These are phyloP conservation scores for Ceratoteleas bidentatus DNA, from an alignment of 1,140 invertebrate genomes.

Conservation along the genomic window DNA sequence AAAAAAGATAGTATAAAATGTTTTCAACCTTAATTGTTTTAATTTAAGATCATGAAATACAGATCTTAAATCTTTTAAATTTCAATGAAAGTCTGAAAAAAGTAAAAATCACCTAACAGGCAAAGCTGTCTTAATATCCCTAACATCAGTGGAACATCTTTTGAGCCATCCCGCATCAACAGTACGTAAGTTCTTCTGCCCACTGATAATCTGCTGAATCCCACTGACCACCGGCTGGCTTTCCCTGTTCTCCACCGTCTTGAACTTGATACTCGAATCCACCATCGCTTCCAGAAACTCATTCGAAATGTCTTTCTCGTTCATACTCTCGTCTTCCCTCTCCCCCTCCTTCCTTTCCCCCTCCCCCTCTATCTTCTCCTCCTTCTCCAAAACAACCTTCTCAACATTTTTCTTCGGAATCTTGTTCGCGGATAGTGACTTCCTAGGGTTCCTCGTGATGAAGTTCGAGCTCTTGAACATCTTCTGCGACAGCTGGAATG, in stretches of 20 bases:
- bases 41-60: too few relatives aligned
- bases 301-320: constrained; percentile 46
- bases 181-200: neutral
- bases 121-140: constrained; percentile 20
- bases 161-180: constrained; percentile 48
- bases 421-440: constrained; percentile 81
- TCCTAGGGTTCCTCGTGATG: constrained; percentile 88
- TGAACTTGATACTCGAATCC: constrained; percentile 33
- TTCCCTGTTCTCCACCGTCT: constrained; percentile 5
- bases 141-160: constrained; percentile 24
- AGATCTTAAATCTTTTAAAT: too few relatives aligned
- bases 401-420: constrained; percentile 13
- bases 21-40: too few relatives aligned
- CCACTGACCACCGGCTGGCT: constrained; percentile 18
- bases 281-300: constrained; percentile 30
- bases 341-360: neutral
- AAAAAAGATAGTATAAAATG: too few relatives aligned
- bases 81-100: too few relatives aligned
- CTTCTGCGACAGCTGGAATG: constrained; percentile 85
- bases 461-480: constrained; percentile 86
- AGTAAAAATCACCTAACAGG: neutral
- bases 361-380: neutral
- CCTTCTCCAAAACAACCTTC: neutral
- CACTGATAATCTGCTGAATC: constrained; percentile 34
- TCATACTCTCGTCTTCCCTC: constrained; percentile 37